Conservation (phyloP, 2,113 vertebrate species). For the Vulpes ferrilata region DNA sequence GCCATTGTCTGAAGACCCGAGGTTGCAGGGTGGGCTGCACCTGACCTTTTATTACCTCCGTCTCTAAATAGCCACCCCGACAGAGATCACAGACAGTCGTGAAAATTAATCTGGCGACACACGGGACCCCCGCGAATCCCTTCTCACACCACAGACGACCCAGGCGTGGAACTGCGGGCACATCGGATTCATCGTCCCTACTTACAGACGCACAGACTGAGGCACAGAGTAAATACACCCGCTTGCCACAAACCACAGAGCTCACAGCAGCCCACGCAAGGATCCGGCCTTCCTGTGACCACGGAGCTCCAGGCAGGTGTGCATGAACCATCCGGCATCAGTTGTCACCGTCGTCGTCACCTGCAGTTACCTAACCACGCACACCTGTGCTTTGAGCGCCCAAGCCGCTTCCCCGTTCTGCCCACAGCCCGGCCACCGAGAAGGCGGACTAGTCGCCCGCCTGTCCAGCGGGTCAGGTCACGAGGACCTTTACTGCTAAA, state of each 20-base stretch:
- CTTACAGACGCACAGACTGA: background rate
- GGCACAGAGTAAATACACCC: background rate
- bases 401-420: rapidly evolving
- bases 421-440: no score
- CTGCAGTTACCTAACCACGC: no score
- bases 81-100: background rate
- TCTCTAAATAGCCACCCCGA: background rate
- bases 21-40: no score
- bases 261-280: rapidly evolving
- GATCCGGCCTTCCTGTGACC: rapidly evolving
- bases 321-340: no score
- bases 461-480: background rate
- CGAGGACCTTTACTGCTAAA: background rate
- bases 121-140: background rate
- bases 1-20: background rate
- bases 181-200: background rate
- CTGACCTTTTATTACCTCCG: background rate
- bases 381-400: background rate
- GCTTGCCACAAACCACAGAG: background rate
- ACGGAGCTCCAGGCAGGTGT: no score
- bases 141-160: background rate
- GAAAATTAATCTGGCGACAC: background rate
- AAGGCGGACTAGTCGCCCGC: background rate
- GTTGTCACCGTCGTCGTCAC: no score
- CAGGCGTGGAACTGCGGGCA: no score